These are phyloP conservation scores for Agriopis aurantiaria DNA, from an alignment of 2,888 invertebrate species.

Conservation along the genomic window DNA sequence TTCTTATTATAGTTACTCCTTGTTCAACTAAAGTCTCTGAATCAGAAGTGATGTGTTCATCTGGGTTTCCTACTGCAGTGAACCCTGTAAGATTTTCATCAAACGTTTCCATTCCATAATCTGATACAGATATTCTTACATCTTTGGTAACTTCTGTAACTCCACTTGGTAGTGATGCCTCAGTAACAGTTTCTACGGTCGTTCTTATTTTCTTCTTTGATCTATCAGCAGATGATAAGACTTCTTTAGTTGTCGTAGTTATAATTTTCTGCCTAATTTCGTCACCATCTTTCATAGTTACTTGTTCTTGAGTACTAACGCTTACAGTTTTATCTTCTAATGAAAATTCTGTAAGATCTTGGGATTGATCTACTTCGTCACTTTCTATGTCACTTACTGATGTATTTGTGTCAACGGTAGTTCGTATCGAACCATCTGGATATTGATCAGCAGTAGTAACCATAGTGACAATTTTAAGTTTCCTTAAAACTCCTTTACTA, in stretches of 20 bases:
- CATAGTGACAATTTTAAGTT: constrained; percentile 68
- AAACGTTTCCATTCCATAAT: constrained; percentile 65
- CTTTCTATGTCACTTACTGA: constrained; percentile 66
- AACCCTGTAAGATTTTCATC: constrained; percentile 71
- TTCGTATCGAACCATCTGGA: constrained; percentile 67
- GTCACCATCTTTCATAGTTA: constrained; percentile 61
- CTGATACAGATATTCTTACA: constrained; percentile 73
- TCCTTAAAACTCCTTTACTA: constrained; percentile 53
- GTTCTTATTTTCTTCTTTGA: constrained; percentile 72
- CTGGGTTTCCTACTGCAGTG: constrained; percentile 62
- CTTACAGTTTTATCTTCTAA: constrained; percentile 67
- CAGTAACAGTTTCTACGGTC: constrained; percentile 70
- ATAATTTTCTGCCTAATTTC: constrained; percentile 71
- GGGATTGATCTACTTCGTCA: constrained; percentile 48
- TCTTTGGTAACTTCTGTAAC: constrained; percentile 76
- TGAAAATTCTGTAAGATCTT: constrained; percentile 59
- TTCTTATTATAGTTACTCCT: constrained; percentile 65
- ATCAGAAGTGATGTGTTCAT: constrained; percentile 61
- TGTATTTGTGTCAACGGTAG: constrained; percentile 70
- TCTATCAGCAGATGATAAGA: constrained; percentile 59
- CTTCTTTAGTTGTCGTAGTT: constrained; percentile 75
- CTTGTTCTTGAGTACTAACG: constrained; percentile 67
- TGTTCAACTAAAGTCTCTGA: constrained; percentile 64
- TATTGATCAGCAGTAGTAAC: constrained; percentile 73
- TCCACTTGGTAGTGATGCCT: constrained; percentile 71